Conservation (phyloP, 2,113 vertebrate genomes). For the Pristiophorus japonicus region DNA sequence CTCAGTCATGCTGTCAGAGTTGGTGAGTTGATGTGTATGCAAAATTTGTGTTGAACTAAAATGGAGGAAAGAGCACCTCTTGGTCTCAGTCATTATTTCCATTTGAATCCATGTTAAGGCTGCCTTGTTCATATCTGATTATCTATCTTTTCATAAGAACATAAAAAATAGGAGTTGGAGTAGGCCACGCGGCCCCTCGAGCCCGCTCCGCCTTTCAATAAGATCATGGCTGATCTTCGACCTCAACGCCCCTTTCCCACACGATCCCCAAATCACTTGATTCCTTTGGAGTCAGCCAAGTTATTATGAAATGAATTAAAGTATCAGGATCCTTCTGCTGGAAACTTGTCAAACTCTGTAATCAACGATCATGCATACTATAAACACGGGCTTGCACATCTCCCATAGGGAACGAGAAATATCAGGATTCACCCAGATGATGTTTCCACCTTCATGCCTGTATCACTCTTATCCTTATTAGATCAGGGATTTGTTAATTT, state of each 20-base stretch:
- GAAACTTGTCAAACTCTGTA: not conserved
- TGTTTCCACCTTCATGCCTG: not conserved
- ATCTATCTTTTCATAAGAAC: not conserved
- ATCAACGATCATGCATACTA: not conserved
- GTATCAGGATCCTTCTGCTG: not conserved
- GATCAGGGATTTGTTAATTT: not conserved
- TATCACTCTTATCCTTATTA: not conserved
- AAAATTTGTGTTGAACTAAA: not conserved
- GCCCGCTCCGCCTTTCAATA: too few relatives aligned
- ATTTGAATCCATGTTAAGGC: not conserved
- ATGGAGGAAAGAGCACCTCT: not conserved
- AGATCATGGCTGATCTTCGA: too few relatives aligned
- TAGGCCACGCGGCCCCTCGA: too few relatives aligned
- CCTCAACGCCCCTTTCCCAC: too few relatives aligned
- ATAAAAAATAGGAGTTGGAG: too few relatives aligned
- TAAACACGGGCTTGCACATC: not conserved
- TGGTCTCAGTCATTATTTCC: not conserved
- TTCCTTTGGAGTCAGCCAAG: not conserved
- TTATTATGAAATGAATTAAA: not conserved
- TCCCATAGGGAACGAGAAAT: not conserved
- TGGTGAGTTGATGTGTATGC: not conserved
- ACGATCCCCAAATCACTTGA: too few relatives aligned
- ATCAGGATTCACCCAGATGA: not conserved
- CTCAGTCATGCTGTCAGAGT: not conserved
- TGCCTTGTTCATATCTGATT: not conserved